phyloP scores from a whole-genome alignment of 2,888 invertebrate genomes.

The Brachynemurus nebulosus region DNA sequence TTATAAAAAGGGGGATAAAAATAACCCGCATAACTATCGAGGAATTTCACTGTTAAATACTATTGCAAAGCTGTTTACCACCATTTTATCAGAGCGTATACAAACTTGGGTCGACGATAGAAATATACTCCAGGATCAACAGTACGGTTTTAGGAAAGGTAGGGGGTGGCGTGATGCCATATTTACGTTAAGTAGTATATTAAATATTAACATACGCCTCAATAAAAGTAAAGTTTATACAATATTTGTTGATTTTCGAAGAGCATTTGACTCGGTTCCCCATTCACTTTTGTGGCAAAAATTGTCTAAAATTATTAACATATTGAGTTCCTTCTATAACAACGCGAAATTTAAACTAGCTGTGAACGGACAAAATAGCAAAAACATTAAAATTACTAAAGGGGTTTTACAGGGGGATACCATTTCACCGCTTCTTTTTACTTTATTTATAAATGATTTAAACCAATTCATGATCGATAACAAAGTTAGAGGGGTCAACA shows the following conservation, averaged over 20 bases:
- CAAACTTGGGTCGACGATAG: too few relatives aligned
- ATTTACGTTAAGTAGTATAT: neutral
- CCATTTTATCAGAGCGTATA: too few relatives aligned
- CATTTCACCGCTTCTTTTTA: slow-evolving; percentile 3
- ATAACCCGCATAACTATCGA: too few relatives aligned
- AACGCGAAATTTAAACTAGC: slow-evolving; percentile 1
- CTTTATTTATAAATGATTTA: neutral
- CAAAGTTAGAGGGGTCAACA: slow-evolving; percentile 1
- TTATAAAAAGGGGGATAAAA: too few relatives aligned
- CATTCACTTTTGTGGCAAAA: neutral
- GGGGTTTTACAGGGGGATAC: slow-evolving; percentile 3
- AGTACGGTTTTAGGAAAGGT: neutral
- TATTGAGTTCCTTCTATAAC: slow-evolving; percentile 1
- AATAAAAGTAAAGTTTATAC: neutral
- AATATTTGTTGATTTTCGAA: neutral
- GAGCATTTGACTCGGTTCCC: neutral
- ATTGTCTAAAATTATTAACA: slow-evolving; percentile 1
- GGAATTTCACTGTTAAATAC: neutral
- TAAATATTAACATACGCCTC: neutral
- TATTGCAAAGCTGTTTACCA: neutral
- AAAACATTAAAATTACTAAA: slow-evolving; percentile 5
- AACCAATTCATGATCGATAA: neutral
- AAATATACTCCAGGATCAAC: neutral
- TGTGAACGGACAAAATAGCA: neutral
- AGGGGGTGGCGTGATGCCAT: neutral